Evolutionary conservation across 2,797 vertebrate genomes (phyloP), one percentile per base, ranked within the genome.

Genomic region (Pangasius macronema): DNA sequence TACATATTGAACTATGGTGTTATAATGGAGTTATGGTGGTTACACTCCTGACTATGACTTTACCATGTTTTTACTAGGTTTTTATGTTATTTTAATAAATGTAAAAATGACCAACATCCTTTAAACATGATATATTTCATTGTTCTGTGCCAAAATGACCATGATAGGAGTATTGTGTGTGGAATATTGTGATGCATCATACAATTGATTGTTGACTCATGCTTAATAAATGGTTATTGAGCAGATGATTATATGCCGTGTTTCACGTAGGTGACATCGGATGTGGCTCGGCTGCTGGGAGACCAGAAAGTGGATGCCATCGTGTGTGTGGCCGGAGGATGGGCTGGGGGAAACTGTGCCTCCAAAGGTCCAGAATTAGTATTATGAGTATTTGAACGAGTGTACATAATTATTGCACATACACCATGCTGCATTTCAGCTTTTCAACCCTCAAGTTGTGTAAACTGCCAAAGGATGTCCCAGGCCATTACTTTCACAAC

Each of bases 251-350:
- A 46, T 46, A 82, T 90, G 46, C 73, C 22, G 51, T 55, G 76
- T n/a, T 87, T 7, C 20, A 87, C 92, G 80, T 93, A 99, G 99
- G 98, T 99, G 93, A 97, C 97, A 0, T 20, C 96, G 59, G 98
- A 97, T 39, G 94, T 99, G 67, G 96, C 95, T 16, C 95, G 93
- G 90, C 93, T 99, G 90, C 94, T 99, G 73, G 97, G 97, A 33
- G 96, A 97, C 36, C 93, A 97, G 86, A 99, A 99, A 89, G 97
- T 99, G 89, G 98, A 99, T 0, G 98, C 97, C 0, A 98, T 99
- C 91, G 89, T 99, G 51, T 99, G 99, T 53, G 97, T 99, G 55
- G 99, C 99, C 0, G 99, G 99, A 90, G 98, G 99, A 92, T 99
- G 98, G 99, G 98, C 98, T 0, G 99, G 98, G 88, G 99, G 98